Conservation (phyloP, 2,888 invertebrate genomes). For the Onchidella celtica region DNA sequence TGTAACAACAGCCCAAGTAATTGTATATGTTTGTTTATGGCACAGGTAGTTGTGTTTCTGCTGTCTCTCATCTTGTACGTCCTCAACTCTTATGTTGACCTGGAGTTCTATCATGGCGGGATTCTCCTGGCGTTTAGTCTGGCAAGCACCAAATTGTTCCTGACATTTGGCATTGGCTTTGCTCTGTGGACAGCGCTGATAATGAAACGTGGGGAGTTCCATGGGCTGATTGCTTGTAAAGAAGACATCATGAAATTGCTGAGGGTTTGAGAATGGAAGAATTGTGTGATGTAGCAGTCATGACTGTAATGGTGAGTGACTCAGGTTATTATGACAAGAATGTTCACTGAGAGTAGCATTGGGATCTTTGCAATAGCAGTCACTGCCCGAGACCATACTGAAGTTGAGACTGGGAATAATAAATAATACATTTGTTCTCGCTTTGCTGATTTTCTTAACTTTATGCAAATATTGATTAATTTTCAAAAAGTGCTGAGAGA, state of each 20-base stretch:
- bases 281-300: too few relatives aligned
- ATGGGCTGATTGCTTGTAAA: slow-evolving; percentile 63
- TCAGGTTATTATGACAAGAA: too few relatives aligned
- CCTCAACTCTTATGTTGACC: slow-evolving; percentile 32
- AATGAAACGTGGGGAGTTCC: slow-evolving; percentile 65
- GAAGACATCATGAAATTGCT: slow-evolving; percentile 54
- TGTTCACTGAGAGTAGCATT: too few relatives aligned
- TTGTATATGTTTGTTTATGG: background rate
- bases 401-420: too few relatives aligned
- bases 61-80: slow-evolving; percentile 56
- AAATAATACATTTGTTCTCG: too few relatives aligned
- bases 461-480: too few relatives aligned
- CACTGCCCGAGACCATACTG: too few relatives aligned
- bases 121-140: slow-evolving; percentile 56
- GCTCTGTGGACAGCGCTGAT: slow-evolving; percentile 65
- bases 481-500: too few relatives aligned
- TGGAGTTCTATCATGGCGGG: background rate
- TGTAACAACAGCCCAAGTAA: too few relatives aligned
- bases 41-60: slow-evolving; percentile 49
- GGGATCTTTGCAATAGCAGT: too few relatives aligned
- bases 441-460: too few relatives aligned
- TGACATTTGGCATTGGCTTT: slow-evolving; percentile 63
- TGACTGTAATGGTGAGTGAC: too few relatives aligned
- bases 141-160: slow-evolving; percentile 54
- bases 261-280: background rate